Base-by-base conservation (phyloP, 2,113 vertebrate genomes). In the Lichenostomus cassidix region DNA sequence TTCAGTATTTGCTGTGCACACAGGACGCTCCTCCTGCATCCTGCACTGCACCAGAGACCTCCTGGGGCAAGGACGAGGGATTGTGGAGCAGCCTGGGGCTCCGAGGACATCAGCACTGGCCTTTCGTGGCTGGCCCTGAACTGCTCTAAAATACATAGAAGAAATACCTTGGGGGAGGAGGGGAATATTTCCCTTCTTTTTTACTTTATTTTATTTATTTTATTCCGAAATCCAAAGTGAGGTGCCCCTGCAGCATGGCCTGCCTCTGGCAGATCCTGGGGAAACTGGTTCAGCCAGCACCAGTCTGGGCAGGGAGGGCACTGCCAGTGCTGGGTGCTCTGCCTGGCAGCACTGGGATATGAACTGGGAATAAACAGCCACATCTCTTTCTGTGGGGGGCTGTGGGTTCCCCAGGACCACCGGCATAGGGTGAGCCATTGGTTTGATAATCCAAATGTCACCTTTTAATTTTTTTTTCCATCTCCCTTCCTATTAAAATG, bases 381-480 rank as follows among this genome's bases (percentile, higher is more conserved):
- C 2, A 0, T 52, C 22, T 33, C 0, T 31, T 24, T 33, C 4
- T 6, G 2, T 0, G 9, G 0, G 59, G 62, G 35, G 13, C 46
- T 37, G 12, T 14, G 74, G 41, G 41, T 35, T 79, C 52, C 65
- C 49, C 0, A 0, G 73, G 24, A 79, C n/a, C 58, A 5, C 53
- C 22, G 15, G 15, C 22, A 4, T 5, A 13, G 92, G 35, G 8
- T 9, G 18, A 73, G 28, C 42, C 11, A 1, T 24, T 39, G 46
- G 5, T 58, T 62, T 67, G 53, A 39, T 83, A 64, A 53, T 31
- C 47, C 29, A 31, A 33, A 41, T 58, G 46, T 41, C 44, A 31
- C n/a, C 27, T 94, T 77, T 59, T 6, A 7, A 10, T 6, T 15
- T 24, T 28, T 35, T 39, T 47, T 41, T 33, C 3, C 15, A 53